Evolutionary conservation across 2,797 vertebrate species (phyloP), one percentile per base, ranked within the genome.

Genomic region (Sus cebifrons): DNA sequence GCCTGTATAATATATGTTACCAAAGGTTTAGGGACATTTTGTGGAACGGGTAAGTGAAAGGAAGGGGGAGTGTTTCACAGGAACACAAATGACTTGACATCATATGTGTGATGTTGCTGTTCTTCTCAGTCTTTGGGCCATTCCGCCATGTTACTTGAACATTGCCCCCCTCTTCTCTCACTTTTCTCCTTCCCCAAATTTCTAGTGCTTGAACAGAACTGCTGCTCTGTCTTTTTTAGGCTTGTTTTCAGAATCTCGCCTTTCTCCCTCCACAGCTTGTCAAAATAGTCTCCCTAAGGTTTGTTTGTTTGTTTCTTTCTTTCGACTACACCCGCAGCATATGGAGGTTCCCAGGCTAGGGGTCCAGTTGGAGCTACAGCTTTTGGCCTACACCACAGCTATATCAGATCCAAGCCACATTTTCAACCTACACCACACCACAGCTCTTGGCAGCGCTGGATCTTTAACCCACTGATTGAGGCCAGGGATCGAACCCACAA

Each of bases 11-110:
- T 89, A 44, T 70, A 67, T 29, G 9, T 89, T 44, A 52, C 56
- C 5, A 40, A 92, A 77, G 74, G 86, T 10, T 94, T 92, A 52
- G 79, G 25, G 67, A 86, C 21, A 44, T 86, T 85, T 89, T 86
- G 49, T 7, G 1, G 18, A 62, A 70, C 17, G 21, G 21, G 32
- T 32, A 32, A 29, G 49, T 67, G 56, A 65, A 86, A 20, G 15
- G 70, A 73, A 73, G 32, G 32, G 32, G 32, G 32, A 32, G 32
- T 68, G 27, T 62, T 68, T 92, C 14, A 56, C 27, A 67, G 32
- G 54, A 75, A 44, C 64, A 58, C 23, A 29, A 60, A 74, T 67
- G 71, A 65, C 44, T 88, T 62, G 16, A 58, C 67, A 32, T 62
- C 58, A 79, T 14, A 25, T n/a, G 54, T 29, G 29, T 36, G 81